Evolutionary conservation across 2,113 vertebrate species (phyloP).

Genomic region (Urocolius indicus): DNA sequence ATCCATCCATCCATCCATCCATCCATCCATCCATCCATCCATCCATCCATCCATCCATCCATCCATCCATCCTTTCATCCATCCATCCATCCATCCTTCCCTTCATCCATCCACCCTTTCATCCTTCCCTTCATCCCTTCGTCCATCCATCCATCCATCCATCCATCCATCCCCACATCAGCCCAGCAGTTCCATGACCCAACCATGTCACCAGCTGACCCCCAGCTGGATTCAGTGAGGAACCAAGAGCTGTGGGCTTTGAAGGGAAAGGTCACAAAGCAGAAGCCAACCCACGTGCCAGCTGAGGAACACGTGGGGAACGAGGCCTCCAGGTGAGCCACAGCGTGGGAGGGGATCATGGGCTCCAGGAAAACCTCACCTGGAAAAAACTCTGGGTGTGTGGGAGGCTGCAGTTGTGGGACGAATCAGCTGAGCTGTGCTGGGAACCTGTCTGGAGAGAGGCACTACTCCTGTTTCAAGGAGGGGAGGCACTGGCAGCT

Average conservation of each 20-base stretch:
- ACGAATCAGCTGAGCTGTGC: neutral
- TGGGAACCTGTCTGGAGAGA: neutral
- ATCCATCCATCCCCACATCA: no score
- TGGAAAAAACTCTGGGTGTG: neutral
- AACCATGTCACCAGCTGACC: fast-evolving
- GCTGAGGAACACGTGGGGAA: neutral
- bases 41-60: neutral
- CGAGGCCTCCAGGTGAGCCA: neutral
- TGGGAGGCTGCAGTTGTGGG: fast-evolving
- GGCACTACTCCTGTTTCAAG: neutral
- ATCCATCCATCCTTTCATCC: no score
- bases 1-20: neutral
- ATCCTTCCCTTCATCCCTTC: no score
- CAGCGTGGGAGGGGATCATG: fast-evolving
- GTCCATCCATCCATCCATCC: neutral
- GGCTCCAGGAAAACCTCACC: neutral
- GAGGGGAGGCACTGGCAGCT: neutral
- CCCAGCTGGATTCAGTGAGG: neutral
- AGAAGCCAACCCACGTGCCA: neutral
- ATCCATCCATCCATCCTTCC: no score
- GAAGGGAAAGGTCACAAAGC: neutral
- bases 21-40: neutral
- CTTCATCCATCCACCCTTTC: no score
- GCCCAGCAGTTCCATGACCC: no score
- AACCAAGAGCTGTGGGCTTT: neutral